Conservation (phyloP, 2,113 vertebrate species). For the Catharus bicknelli region DNA sequence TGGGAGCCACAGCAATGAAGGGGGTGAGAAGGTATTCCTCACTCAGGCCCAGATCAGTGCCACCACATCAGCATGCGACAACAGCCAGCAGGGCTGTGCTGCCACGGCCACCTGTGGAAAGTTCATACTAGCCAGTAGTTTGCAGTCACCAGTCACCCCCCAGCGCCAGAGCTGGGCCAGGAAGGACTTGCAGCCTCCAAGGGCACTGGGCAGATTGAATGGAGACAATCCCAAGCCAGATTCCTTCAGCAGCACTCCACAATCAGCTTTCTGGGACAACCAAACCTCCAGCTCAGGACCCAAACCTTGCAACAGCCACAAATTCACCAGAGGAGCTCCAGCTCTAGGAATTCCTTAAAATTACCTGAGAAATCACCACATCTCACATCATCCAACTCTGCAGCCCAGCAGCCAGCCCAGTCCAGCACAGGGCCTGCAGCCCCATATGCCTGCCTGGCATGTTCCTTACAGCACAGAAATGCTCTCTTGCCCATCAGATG, state of each 20-base stretch:
- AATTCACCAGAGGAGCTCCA: not conserved
- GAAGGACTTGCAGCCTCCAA: not conserved
- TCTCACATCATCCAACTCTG: not conserved
- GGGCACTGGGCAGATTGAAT: not conserved
- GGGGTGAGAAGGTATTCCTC: rapidly evolving
- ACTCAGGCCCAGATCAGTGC: not conserved
- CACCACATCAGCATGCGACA: rapidly evolving
- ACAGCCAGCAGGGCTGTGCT: not conserved
- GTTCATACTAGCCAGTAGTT: rapidly evolving
- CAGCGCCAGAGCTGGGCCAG: not conserved
- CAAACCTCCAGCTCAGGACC: not conserved
- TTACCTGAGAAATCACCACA: rapidly evolving
- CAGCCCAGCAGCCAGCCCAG: not conserved
- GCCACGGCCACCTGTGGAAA: not conserved
- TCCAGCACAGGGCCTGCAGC: not conserved
- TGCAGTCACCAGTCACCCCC: rapidly evolving
- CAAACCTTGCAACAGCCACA: not conserved
- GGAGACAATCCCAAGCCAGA: not conserved
- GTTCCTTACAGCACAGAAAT: not conserved
- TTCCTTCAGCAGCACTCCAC: not conserved
- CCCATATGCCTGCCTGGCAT: rapidly evolving
- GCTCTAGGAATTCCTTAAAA: not conserved
- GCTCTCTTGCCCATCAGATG: not conserved
- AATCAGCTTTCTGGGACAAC: not conserved
- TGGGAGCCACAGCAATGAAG: not conserved